Percentiles rank a stretch among this genome's conserved stretches.
phyloP scores from a whole-genome alignment of 2,888 invertebrate genomes.

The Tenodera sinensis region DNA sequence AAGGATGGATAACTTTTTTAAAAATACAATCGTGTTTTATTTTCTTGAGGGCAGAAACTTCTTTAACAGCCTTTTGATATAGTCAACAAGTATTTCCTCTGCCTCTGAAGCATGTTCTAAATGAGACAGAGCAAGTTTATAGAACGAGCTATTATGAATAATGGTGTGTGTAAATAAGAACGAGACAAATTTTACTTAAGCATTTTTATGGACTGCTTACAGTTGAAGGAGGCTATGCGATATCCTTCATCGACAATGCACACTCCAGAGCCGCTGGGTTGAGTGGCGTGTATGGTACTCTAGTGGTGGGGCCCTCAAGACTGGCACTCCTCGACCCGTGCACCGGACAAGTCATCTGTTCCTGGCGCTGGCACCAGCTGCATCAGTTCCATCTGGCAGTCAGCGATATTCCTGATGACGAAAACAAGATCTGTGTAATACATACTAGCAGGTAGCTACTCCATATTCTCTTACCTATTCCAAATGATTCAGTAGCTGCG shows the following conservation, averaged over 20 bases:
- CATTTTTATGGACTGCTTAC: not conserved
- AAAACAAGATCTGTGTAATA: constrained; percentile 57
- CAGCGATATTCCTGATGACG: constrained; percentile 50
- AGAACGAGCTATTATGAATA: too few species aligned
- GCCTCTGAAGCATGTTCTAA: too few species aligned
- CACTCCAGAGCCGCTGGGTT: constrained; percentile 61
- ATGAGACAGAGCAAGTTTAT: too few species aligned
- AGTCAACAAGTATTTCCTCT: too few species aligned
- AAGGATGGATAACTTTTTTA: too few species aligned
- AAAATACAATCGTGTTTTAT: too few species aligned
- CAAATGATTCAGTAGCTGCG: not conserved
- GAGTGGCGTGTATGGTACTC: constrained; percentile 55
- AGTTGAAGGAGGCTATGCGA: constrained; percentile 51
- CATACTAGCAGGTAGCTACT: constrained; percentile 60
- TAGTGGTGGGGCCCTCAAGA: constrained; percentile 54
- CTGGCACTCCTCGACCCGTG: constrained; percentile 54
- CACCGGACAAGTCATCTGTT: constrained; percentile 49
- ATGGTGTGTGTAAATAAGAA: too few species aligned
- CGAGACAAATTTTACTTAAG: too few species aligned
- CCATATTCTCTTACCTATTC: not conserved
- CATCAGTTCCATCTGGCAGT: constrained; percentile 54
- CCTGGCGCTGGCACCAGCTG: constrained; percentile 60
- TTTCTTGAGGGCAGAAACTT: too few species aligned
- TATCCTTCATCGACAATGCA: constrained; percentile 60
- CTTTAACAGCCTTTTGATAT: too few species aligned